Evolutionary conservation across 2,888 invertebrate species (phyloP).

Genomic region (Drosophila mayaguana): DNA sequence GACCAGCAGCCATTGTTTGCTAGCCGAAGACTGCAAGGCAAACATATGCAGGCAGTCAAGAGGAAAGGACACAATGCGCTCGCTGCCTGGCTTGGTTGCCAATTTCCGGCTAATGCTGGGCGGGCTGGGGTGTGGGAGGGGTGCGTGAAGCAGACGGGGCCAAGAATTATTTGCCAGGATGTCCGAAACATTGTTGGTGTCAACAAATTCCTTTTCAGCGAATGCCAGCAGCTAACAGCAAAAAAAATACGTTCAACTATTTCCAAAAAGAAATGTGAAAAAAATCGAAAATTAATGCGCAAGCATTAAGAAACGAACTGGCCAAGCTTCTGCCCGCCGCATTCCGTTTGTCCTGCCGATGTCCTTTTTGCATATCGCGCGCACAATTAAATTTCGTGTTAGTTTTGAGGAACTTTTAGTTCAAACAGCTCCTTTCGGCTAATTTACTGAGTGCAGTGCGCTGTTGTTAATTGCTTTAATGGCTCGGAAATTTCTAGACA

Average conservation of each 20-base stretch:
- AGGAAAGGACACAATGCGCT: constrained; percentile 79
- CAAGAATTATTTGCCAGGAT: constrained; percentile 79
- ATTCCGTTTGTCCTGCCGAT: constrained; percentile 16
- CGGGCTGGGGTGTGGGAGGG: background rate
- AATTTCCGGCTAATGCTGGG: constrained; percentile 69
- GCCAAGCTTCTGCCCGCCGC: constrained; percentile 1
- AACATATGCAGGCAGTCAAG: constrained; percentile 82
- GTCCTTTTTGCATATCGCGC: constrained; percentile 51
- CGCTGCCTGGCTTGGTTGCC: constrained; percentile 72
- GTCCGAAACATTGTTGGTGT: constrained; percentile 83
- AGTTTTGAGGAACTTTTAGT: constrained; percentile 53
- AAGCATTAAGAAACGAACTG: constrained; percentile 50
- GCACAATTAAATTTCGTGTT: constrained; percentile 75
- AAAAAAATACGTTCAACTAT: constrained; percentile 51
- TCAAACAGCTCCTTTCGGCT: constrained; percentile 47
- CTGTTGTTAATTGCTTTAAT: constrained; percentile 83
- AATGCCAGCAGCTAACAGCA: constrained; percentile 54
- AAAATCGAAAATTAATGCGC: constrained; percentile 66
- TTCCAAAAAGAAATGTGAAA: constrained; percentile 25
- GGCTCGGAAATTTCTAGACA: constrained; percentile 73
- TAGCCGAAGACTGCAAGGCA: constrained; percentile 29
- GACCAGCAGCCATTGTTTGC: constrained; percentile 72
- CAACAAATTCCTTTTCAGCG: constrained; percentile 81
- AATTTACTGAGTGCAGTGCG: constrained; percentile 72
- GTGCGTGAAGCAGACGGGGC: constrained; percentile 20